Conservation (phyloP, 1,140 invertebrate genomes). For the Cyphomyrmex costatus region DNA sequence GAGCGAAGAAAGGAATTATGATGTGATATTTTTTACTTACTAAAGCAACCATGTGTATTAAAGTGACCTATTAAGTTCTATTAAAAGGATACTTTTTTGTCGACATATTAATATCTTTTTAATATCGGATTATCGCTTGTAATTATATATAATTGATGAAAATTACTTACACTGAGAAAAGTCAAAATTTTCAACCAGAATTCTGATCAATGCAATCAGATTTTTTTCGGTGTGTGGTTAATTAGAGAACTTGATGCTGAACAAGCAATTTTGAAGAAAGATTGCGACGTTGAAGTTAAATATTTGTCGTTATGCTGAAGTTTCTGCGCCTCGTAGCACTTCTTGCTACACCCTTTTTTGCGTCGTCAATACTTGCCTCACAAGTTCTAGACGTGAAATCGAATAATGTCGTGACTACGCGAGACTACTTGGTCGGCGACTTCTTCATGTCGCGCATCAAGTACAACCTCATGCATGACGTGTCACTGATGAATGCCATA, state of each 20-base stretch:
- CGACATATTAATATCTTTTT: neutral
- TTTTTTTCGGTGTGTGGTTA: neutral
- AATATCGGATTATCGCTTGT: neutral
- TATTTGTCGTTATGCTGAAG: neutral
- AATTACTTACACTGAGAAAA: neutral
- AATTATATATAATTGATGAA: too few relatives aligned
- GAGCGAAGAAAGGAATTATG: neutral
- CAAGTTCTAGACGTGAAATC: constrained; percentile 6
- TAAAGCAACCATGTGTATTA: neutral
- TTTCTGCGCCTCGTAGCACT: neutral
- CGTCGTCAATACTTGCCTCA: constrained; percentile 10
- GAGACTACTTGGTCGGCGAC: constrained; percentile 4
- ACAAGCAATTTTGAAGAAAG: neutral
- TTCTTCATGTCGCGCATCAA: constrained; percentile 16
- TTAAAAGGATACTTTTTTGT: neutral
- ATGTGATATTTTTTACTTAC: neutral
- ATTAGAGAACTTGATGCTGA: neutral
- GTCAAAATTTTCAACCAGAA: too few relatives aligned
- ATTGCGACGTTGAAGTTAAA: neutral
- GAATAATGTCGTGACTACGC: neutral
- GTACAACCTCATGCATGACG: constrained; percentile 16
- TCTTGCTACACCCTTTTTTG: neutral
- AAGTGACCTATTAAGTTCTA: neutral
- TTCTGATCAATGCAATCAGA: too few relatives aligned
- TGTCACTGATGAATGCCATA: constrained; percentile 11